These are phyloP conservation scores for Pelodytes ibericus DNA, from an alignment of 2,797 vertebrate genomes.

Conservation along the genomic window DNA sequence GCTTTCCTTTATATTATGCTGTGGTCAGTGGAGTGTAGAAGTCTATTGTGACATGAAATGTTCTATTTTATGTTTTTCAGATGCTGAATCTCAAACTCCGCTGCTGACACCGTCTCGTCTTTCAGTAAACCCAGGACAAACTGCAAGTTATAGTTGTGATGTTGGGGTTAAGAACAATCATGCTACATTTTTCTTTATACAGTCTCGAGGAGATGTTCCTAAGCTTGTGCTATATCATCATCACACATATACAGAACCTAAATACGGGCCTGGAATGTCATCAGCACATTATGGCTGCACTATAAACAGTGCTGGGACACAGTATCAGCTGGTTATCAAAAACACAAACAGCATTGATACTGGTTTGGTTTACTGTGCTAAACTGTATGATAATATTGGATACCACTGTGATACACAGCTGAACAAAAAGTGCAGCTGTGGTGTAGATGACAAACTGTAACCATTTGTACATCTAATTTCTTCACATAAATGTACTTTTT, in stretches of 20 bases:
- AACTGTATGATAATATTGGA: constrained; percentile 11
- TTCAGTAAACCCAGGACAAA: constrained; percentile 2
- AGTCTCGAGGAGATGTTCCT: constrained; percentile 1
- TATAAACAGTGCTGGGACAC: constrained; percentile 6
- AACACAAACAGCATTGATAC: neutral
- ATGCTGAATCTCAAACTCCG: neutral
- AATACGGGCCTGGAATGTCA: constrained; percentile 20
- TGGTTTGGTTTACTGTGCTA: constrained; percentile 6
- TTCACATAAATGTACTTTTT: too few species aligned
- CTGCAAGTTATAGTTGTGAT: constrained; percentile 3
- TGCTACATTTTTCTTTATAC: neutral
- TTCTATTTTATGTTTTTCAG: too few species aligned
- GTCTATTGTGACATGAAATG: too few species aligned
- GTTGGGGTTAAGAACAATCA: neutral
- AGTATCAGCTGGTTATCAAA: constrained; percentile 9
- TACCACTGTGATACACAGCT: constrained; percentile 17
- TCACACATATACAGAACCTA: constrained; percentile 10
- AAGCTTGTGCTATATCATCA: constrained; percentile 10
- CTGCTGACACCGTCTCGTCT: neutral
- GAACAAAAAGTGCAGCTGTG: too few species aligned
- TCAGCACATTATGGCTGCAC: constrained; percentile 6
- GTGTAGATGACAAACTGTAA: too few species aligned
- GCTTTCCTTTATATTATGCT: too few species aligned
- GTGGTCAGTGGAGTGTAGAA: too few species aligned
- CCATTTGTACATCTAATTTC: too few species aligned